These are phyloP conservation scores for Mimumesa dahlbomi DNA, from an alignment of 2,888 invertebrate genomes.

Conservation along the genomic window DNA sequence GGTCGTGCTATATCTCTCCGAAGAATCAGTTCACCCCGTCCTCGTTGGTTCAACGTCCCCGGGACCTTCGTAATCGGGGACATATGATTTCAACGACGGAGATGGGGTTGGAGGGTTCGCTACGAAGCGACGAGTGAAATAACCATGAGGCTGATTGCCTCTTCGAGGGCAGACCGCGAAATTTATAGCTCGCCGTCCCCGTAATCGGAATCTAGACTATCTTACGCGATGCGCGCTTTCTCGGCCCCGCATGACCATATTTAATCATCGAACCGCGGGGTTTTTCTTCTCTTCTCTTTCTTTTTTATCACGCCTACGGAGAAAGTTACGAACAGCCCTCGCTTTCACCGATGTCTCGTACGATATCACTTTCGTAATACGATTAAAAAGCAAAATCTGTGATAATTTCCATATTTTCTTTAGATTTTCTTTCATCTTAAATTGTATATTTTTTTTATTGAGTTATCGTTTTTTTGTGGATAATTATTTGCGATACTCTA, in stretches of 20 bases:
- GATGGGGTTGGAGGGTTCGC: slow-evolving; percentile 44
- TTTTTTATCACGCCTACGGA: background rate
- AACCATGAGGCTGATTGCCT: slow-evolving; percentile 29
- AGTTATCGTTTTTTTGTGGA: too few relatives aligned
- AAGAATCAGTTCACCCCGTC: slow-evolving; percentile 71
- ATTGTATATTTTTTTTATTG: too few relatives aligned
- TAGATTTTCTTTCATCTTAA: too few relatives aligned
- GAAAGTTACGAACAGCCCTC: background rate
- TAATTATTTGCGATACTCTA: too few relatives aligned
- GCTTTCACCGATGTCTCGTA: background rate
- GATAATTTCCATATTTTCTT: too few relatives aligned
- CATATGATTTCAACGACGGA: slow-evolving; percentile 44
- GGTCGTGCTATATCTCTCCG: slow-evolving; percentile 37
- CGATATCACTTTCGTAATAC: slow-evolving; percentile 20
- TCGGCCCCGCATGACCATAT: too few relatives aligned
- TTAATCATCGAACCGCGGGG: slow-evolving; percentile 5
- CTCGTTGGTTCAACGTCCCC: slow-evolving; percentile 75
- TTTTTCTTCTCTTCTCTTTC: too few relatives aligned
- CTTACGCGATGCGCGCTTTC: slow-evolving; percentile 1
- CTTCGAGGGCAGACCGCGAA: slow-evolving; percentile 20
- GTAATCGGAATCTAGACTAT: slow-evolving; percentile 3
- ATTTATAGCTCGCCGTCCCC: slow-evolving; percentile 20
- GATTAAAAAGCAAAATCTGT: too few relatives aligned
- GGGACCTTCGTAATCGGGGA: slow-evolving; percentile 75
- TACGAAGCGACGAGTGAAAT: slow-evolving; percentile 31